phyloP scores from a whole-genome alignment of 2,888 invertebrate genomes.

The Vesta saturnalis region DNA sequence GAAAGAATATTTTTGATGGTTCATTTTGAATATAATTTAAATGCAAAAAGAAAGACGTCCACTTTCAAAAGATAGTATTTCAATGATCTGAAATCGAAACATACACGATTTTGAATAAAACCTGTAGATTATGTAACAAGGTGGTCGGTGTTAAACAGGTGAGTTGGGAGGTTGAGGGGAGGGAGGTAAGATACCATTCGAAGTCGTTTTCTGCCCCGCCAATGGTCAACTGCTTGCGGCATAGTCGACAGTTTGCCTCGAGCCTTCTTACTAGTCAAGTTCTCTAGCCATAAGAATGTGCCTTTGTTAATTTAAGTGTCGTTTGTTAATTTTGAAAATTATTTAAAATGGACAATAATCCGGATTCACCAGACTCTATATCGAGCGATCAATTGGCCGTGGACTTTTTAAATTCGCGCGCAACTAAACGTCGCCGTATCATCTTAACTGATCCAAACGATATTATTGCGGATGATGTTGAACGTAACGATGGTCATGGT shows the following conservation, averaged over 20 bases:
- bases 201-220: slow-evolving; percentile 50
- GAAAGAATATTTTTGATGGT: no score
- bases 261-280: slow-evolving; percentile 59
- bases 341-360: slow-evolving; percentile 48
- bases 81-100: neutral
- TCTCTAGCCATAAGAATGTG: slow-evolving; percentile 54
- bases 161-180: slow-evolving; percentile 33
- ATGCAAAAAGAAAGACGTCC: neutral
- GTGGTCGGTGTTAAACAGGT: slow-evolving; percentile 54
- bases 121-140: slow-evolving; percentile 57
- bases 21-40: neutral
- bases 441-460: slow-evolving; percentile 46
- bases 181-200: slow-evolving; percentile 31
- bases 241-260: slow-evolving; percentile 59
- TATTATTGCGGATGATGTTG: slow-evolving; percentile 28
- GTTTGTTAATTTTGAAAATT: slow-evolving; percentile 3
- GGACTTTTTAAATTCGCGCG: slow-evolving; percentile 57
- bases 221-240: slow-evolving; percentile 60
- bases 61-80: no score
- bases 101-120: slow-evolving; percentile 42
- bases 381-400: slow-evolving; percentile 60
- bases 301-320: slow-evolving; percentile 48
- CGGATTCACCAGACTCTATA: slow-evolving; percentile 61
- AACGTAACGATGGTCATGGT: slow-evolving; percentile 39
- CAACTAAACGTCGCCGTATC: slow-evolving; percentile 54